These are phyloP conservation scores for Anoplophora glabripennis DNA, from an alignment of 1,140 invertebrate genomes.

Conservation along the genomic window DNA sequence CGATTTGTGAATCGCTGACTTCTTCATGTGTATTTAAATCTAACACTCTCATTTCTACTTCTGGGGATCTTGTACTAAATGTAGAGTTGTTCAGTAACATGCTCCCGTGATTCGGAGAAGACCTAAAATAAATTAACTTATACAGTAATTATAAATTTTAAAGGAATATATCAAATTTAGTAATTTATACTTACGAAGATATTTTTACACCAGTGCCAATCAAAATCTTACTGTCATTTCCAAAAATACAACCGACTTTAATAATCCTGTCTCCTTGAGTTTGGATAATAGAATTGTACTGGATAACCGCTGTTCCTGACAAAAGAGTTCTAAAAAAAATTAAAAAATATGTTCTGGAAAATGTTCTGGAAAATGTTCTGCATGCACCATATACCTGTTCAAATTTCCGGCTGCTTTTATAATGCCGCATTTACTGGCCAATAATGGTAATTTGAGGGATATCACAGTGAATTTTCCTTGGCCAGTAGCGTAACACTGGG, in stretches of 20 bases:
- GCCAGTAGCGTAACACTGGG: slow-evolving; percentile 50
- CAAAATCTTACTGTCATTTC: slow-evolving; percentile 40
- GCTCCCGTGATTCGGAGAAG: slow-evolving; percentile 18
- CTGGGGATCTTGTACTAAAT: slow-evolving; percentile 25
- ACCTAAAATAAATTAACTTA: slow-evolving; percentile 12
- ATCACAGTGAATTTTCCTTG: slow-evolving; percentile 27
- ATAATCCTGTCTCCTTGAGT: slow-evolving; percentile 64
- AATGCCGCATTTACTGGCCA: slow-evolving; percentile 36
- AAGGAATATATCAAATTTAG: no score
- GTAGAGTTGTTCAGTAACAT: slow-evolving; percentile 21
- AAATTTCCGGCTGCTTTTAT: slow-evolving; percentile 32
- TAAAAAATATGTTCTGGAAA: background rate
- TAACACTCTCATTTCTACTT: slow-evolving; percentile 43
- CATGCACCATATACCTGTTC: slow-evolving; percentile 23
- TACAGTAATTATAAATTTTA: no score
- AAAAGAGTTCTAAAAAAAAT: slow-evolving; percentile 55
- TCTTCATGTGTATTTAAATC: slow-evolving; percentile 40
- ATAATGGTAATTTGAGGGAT: slow-evolving; percentile 33
- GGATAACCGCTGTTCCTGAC: slow-evolving; percentile 61
- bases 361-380: background rate
- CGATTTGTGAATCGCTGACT: slow-evolving; percentile 43
- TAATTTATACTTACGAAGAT: slow-evolving; percentile 31
- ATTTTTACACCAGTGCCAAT: slow-evolving; percentile 45
- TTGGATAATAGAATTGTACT: slow-evolving; percentile 64
- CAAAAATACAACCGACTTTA: slow-evolving; percentile 60